phyloP scores from a whole-genome alignment of 2,888 invertebrate genomes.

The Drosophila merina region DNA sequence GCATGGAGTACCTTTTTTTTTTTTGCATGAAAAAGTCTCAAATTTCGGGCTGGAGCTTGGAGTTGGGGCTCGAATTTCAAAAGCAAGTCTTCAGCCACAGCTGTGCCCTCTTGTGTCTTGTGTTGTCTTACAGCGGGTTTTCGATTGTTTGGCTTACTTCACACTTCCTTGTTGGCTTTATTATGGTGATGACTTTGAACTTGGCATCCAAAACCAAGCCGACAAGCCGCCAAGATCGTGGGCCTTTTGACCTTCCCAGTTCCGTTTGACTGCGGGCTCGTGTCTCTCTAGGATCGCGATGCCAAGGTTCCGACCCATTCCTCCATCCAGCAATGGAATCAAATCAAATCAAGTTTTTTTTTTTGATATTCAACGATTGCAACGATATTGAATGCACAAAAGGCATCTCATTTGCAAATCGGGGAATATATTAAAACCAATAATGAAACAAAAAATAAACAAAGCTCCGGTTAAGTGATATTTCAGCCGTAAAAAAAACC shows the following conservation, averaged over 20 bases:
- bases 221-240: conserved; percentile 30
- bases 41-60: not conserved
- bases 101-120: not conserved
- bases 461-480: too few species aligned
- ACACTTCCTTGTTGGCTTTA: conserved; percentile 40
- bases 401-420: not conserved
- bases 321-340: too few species aligned
- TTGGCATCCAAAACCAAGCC: conserved; percentile 18
- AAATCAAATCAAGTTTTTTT: too few species aligned
- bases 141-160: conserved; percentile 26
- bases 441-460: too few species aligned
- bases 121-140: not conserved
- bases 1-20: not conserved
- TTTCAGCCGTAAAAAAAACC: too few species aligned
- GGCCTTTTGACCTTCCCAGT: conserved; percentile 33
- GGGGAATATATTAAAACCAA: too few species aligned
- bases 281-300: conserved; percentile 34
- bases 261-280: not conserved
- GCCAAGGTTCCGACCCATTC: conserved; percentile 17
- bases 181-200: conserved; percentile 29
- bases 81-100: conserved; percentile 7
- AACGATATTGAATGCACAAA: too few species aligned
- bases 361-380: conserved; percentile 3
- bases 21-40: conserved; percentile 8
- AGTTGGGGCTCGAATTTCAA: not conserved